phyloP scores from a whole-genome alignment of 2,888 invertebrate species.

The Buathra laborator region DNA sequence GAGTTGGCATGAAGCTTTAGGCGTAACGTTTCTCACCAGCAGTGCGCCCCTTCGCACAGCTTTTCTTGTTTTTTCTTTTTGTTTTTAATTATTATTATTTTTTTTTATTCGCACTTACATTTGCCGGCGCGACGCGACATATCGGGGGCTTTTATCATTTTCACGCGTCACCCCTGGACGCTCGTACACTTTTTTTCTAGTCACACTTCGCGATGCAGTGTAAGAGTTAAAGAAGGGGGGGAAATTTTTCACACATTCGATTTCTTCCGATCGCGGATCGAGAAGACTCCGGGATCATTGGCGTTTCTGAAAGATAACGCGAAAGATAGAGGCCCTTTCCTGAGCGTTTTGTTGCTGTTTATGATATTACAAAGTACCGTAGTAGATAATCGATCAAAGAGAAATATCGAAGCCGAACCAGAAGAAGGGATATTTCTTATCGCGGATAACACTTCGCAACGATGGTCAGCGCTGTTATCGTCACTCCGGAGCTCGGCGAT shows the following conservation, averaged over 20 bases:
- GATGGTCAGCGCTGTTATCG: slow-evolving; percentile 42
- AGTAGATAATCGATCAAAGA: not conserved
- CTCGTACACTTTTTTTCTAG: not conserved
- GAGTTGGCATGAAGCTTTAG: slow-evolving; percentile 5
- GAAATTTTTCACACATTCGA: not conserved
- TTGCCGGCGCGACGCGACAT: not conserved
- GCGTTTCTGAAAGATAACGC: not conserved
- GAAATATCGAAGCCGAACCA: not conserved
- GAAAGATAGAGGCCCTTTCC: not conserved
- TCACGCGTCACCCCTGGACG: not conserved
- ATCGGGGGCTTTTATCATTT: slow-evolving; percentile 11
- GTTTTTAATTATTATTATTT: not conserved
- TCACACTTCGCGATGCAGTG: not conserved
- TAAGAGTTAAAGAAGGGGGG: not conserved
- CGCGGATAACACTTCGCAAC: slow-evolving; percentile 19
- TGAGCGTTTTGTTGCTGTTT: not conserved
- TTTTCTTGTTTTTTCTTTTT: not conserved
- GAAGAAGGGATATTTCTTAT: slow-evolving; percentile 22
- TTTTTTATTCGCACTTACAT: not conserved
- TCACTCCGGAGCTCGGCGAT: slow-evolving; percentile 31
- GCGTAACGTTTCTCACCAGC: slow-evolving; percentile 1
- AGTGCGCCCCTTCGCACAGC: not conserved
- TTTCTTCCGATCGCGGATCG: not conserved
- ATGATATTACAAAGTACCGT: too few species aligned
- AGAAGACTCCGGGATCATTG: not conserved